Evolutionary conservation across 35 echinoderm and acorn worm species (phyloP).

Genomic region (Acanthaster planci): DNA sequence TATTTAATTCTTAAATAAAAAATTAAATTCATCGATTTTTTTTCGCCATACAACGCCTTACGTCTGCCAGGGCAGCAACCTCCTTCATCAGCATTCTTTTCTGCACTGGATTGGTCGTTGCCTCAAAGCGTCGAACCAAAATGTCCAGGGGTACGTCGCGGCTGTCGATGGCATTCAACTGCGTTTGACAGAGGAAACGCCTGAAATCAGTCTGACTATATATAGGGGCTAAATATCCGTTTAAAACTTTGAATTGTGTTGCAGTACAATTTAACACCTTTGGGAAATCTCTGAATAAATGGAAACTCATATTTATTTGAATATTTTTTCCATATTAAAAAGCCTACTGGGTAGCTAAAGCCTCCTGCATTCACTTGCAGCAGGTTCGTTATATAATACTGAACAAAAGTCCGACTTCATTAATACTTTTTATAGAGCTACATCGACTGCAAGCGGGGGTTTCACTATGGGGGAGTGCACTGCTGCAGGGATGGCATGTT

Average conservation of each 20-base stretch:
- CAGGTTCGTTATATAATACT: too few species aligned
- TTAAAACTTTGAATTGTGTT: not conserved
- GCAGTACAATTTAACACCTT: not conserved
- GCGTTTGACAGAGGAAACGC: not conserved
- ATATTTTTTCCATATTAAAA: too few species aligned
- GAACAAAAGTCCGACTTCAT: too few species aligned
- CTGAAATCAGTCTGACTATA: too few species aligned
- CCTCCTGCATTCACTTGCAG: too few species aligned
- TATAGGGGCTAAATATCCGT: not conserved
- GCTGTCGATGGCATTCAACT: conserved; percentile 22
- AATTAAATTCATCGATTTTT: not conserved
- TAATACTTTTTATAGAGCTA: too few species aligned
- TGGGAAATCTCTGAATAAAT: not conserved
- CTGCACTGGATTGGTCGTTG: not conserved
- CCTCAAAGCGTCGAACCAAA: conserved; percentile 11
- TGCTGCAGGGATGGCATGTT: too few species aligned
- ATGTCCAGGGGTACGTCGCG: conserved; percentile 9
- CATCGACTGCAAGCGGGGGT: too few species aligned
- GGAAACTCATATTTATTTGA: too few species aligned
- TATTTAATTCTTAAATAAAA: not conserved
- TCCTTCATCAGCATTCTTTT: not conserved
- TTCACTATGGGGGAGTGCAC: too few species aligned
- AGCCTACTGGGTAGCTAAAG: too few species aligned
- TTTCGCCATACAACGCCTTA: not conserved
- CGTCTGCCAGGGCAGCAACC: not conserved